Evolutionary conservation across 2,797 vertebrate genomes (phyloP), one percentile per base, ranked within the genome.

Genomic region (Euphonia xanthogaster): DNA sequence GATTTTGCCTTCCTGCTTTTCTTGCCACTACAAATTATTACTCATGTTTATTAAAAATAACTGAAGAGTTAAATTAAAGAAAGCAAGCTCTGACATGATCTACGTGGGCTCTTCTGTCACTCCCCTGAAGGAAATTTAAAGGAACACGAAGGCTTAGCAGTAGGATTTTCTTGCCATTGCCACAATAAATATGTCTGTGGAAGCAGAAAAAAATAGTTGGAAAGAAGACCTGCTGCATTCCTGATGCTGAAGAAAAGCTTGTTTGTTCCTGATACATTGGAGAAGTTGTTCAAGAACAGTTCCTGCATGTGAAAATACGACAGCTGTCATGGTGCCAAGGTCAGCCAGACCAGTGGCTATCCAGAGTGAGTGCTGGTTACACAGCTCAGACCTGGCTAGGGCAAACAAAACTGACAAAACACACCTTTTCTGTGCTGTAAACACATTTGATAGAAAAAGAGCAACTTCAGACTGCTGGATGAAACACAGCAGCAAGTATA

Each of bases 281-380:
- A 96, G 93, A 89, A 94, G 74, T 91, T 96, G 92, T 91, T 96
- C 91, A 92, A 95, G 96, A 90, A 97, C 96, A 94, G 95, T 95
- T 97, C 96, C 97, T 96, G 96, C 97, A 95, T 96, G 94, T 90
- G 96, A 97, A 97, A 97, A 95, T 91, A 96, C 10, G 84, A 94
- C 93, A 96, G 95, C 77, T 80, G 81, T 70, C 90, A 53, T 58
- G 74, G 90, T 96, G 96, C 97, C 97, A 96, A 95, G 90, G 92
- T 92, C 96, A 92, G 86, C 73, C 70, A 94, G 94, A 96, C 83
- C 90, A 95, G 86, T 53, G 53, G 88, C 88, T 88, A 45, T 77
- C 48, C 82, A 88, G 77, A 90, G 83, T 22, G 74, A 96, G 89
- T 62, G 82, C 76, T 15, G 57, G 58, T 92, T 96, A 92, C 63